Evolutionary conservation across 2,797 vertebrate species (phyloP).

Genomic region (Rhincodon typus): DNA sequence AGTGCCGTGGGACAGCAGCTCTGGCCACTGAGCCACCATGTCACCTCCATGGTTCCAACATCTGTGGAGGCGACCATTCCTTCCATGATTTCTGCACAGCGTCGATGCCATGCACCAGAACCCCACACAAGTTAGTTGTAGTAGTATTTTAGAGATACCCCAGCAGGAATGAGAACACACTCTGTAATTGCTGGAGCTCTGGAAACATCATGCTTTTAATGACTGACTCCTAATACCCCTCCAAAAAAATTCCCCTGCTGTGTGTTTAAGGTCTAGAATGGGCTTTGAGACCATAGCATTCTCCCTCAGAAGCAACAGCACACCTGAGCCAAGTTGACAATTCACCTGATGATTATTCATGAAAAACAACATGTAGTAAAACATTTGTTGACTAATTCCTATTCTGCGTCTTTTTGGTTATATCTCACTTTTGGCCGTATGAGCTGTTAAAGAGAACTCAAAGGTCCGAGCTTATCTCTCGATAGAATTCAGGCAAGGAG

Average conservation of each 20-base stretch:
- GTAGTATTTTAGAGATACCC: neutral
- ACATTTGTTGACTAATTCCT: neutral
- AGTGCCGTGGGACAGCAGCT: no score
- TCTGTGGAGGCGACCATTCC: neutral
- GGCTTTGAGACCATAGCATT: neutral
- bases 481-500: neutral
- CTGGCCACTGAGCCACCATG: no score
- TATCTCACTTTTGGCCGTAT: neutral
- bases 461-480: neutral
- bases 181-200: neutral
- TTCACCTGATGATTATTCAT: neutral
- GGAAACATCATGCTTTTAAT: neutral
- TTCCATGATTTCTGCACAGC: neutral
- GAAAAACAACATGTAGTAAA: neutral
- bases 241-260: neutral
- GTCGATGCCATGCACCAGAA: neutral
- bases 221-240: neutral
- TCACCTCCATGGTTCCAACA: neutral
- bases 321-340: neutral
- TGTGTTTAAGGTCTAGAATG: neutral
- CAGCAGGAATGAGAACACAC: neutral
- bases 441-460: neutral
- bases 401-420: neutral
- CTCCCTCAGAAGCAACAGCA: neutral
- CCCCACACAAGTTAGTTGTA: neutral